A percentile compares a stretch with the other conserved stretches of the same genome.
These are phyloP conservation scores for Galerucella calmariensis DNA, from an alignment of 2,888 invertebrate genomes.

Conservation along the genomic window DNA sequence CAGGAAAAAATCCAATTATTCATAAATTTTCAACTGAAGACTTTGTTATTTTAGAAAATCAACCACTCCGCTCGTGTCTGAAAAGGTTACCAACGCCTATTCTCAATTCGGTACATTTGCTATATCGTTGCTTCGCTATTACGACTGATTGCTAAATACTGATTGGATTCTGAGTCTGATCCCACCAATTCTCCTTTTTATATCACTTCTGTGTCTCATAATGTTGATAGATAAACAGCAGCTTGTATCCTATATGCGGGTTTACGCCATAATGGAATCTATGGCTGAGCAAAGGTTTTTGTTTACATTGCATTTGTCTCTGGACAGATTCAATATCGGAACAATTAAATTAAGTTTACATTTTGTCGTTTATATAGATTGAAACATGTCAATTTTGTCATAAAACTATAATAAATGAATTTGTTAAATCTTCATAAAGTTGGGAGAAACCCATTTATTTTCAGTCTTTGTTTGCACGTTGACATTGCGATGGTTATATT, in stretches of 20 bases:
- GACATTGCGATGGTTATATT: too few species aligned
- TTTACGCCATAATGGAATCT: constrained; percentile 35
- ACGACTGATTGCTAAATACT: constrained; percentile 62
- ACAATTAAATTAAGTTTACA: background rate
- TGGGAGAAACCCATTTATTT: too few species aligned
- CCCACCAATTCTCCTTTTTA: constrained; percentile 59
- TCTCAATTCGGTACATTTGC: constrained; percentile 50
- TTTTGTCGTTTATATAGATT: background rate
- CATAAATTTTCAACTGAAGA: background rate
- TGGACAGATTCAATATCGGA: constrained; percentile 8
- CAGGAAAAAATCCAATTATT: too few species aligned
- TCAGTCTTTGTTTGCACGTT: too few species aligned
- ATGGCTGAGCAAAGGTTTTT: constrained; percentile 32
- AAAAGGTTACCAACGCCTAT: constrained; percentile 29
- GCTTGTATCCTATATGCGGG: constrained; percentile 31
- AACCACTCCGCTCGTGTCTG: constrained; percentile 1
- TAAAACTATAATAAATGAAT: too few species aligned
- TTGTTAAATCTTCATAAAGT: too few species aligned
- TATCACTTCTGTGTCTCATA: constrained; percentile 53
- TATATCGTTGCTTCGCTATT: constrained; percentile 59
- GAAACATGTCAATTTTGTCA: too few species aligned
- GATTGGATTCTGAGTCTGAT: constrained; percentile 62
- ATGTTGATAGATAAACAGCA: constrained; percentile 55
- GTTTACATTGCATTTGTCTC: constrained; percentile 23
- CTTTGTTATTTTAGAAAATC: background rate